Base-by-base conservation (phyloP, 2,888 invertebrate species). In the Heliconius hortense region DNA sequence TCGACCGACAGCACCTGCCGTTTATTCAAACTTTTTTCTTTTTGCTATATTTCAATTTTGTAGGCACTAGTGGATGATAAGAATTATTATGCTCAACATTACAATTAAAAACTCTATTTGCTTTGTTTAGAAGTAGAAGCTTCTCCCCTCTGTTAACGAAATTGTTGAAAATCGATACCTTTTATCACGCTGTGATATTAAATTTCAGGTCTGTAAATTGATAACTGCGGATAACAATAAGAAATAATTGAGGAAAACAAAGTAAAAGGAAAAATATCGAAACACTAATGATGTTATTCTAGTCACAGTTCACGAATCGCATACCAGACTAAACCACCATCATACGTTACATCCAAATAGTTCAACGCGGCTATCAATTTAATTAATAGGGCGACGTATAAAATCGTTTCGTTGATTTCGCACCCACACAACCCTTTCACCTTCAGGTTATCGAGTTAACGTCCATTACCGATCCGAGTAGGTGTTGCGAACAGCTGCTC, bases 1-100 rank as follows among this genome's bases (percentile, higher is more conserved):
- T 83, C 86, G 93, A 90, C 90, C 92, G 83, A 78, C 77, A 81
- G 75, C 93, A 93, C 89, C 93, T 93, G 93, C 89, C 82, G 56
- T n/a, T 53, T 66, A 31, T 28, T 31, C 69, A 59, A 77, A 77
- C 60, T 72, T 43, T 73, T 35, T 77, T 73, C 53, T 77, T 77
- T 74, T 72, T 77, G 35, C 59, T 24, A 21, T 71, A 56, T 69
- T 31, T 18, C 26, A 60, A 59, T 7, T 26, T 53, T 56, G 24
- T 56, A n/a, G 56, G 56, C 15, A 21, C n/a, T 15, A 31, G 7
- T n/a, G 3, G 18, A 53, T 5, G 11, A 31, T 56, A 56, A 53
- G 1, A 21, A 31, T 24, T 31, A 7, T 15, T 35, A 3, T 24
- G 24, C 31, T 35, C 10, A 15, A 56, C 7, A 69, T n/a, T n/a